Percentiles rank a stretch among this genome's conserved stretches.
Evolutionary conservation across 1,140 invertebrate species (phyloP).

Genomic region (Diplogasteroides magnus): DNA sequence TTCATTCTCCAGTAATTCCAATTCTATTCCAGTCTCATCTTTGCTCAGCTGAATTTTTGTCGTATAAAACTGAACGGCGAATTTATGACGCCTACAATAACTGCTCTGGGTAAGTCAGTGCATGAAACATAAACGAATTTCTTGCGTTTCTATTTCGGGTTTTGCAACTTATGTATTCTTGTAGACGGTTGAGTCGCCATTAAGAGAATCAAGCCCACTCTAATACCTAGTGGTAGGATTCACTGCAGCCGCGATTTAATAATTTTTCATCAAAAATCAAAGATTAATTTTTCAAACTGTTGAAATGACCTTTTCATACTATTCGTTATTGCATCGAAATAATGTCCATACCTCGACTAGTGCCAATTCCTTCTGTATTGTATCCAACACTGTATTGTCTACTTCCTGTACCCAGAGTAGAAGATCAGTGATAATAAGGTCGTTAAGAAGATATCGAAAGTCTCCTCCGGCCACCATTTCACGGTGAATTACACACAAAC

Average conservation of each 20-base stretch:
- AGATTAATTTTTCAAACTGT: too few relatives aligned
- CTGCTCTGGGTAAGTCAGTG: too few relatives aligned
- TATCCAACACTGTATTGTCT: background rate
- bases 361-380: constrained; percentile 7
- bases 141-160: too few relatives aligned
- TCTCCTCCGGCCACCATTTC: constrained; percentile 17
- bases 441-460: constrained; percentile 26
- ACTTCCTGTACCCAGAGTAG: constrained; percentile 23
- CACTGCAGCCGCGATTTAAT: too few relatives aligned
- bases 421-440: constrained; percentile 20
- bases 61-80: background rate
- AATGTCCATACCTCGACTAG: background rate
- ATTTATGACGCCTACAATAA: too few relatives aligned
- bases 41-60: background rate
- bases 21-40: background rate
- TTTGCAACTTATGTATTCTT: too few relatives aligned
- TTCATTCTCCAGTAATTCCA: background rate
- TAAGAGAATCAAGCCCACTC: too few relatives aligned
- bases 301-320: background rate
- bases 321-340: background rate
- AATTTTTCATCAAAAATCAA: too few relatives aligned
- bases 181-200: too few relatives aligned
- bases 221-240: too few relatives aligned
- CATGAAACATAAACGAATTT: too few relatives aligned
- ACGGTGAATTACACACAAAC: constrained; percentile 21